Base-by-base conservation (phyloP, 2,113 vertebrate species). In the Megaceryle maxima region DNA sequence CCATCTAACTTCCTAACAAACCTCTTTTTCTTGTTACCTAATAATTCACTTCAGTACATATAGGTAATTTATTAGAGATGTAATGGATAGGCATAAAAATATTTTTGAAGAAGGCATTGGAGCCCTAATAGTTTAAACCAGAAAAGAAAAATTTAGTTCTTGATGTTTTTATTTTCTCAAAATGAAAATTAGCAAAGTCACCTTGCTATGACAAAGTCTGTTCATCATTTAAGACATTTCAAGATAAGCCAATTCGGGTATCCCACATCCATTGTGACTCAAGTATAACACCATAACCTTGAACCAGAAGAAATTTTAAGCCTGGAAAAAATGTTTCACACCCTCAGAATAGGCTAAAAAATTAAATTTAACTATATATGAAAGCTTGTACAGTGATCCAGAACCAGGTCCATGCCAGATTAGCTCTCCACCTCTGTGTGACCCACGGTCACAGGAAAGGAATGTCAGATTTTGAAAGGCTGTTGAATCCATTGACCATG, bases 401-500 rank as follows among this genome's bases (percentile, higher is more conserved):
- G 75, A 95, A 83, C 19, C 43, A 79, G 93, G 66, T 96, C 82
- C 97, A 11, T 43, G 56, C 19, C n/a, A 86, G 69, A 92, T 92
- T 70, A 96, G 2, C 86, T 94, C 56, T 94, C 31, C 59, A 74
- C 41, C 24, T 92, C 39, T 75, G 53, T 89, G 35, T 89, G 63
- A 69, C 80, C 83, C 88, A 39, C 1, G 11, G 78, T 35, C 33
- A 33, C 50, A 90, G 50, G 55, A 96, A 94, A 76, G 50, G 55
- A 64, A 31, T 64, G 46, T 55, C 16, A 16, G 5, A 26, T 83
- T 94, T 80, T 80, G 35, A 87, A 72, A 83, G 18, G 37, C 20
- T 67, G 31, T 81, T 83, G 43, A 89, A 75, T 92, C 22, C 41
- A 51, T 41, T 69, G 62, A n/a, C 51, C 35, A 35, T 22, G 16